Conservation (phyloP, 2,888 invertebrate genomes). For the Miltochrista miniata region DNA sequence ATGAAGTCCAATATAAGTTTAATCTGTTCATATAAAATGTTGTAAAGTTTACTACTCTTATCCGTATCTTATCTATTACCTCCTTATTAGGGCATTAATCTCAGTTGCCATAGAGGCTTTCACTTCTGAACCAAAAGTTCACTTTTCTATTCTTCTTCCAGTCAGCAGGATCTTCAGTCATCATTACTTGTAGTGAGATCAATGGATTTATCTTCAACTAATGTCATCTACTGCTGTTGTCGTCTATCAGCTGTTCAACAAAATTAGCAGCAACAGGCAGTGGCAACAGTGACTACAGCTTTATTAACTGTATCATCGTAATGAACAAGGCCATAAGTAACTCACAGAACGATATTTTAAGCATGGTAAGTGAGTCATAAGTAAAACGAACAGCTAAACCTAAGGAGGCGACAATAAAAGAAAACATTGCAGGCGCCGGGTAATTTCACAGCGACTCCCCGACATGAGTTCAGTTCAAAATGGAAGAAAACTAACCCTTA, state of each 20-base stretch:
- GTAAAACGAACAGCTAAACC: constrained; percentile 62
- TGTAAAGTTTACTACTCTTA: background rate
- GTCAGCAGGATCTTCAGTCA: too few relatives aligned
- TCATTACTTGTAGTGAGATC: too few relatives aligned
- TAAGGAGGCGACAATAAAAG: constrained; percentile 67
- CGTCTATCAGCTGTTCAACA: background rate
- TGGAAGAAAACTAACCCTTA: constrained; percentile 67
- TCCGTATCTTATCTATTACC: too few relatives aligned
- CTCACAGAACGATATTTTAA: constrained; percentile 52
- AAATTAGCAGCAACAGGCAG: constrained; percentile 1
- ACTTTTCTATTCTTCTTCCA: too few relatives aligned
- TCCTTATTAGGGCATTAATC: too few relatives aligned
- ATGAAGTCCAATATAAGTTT: background rate
- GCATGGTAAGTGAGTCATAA: constrained; percentile 70
- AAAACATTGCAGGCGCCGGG: constrained; percentile 70
- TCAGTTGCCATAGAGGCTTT: too few relatives aligned
- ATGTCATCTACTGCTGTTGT: too few relatives aligned
- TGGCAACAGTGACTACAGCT: constrained; percentile 6
- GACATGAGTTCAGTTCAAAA: constrained; percentile 60
- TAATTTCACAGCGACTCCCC: constrained; percentile 66
- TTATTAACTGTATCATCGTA: constrained; percentile 31
- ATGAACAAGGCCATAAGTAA: constrained; percentile 39
- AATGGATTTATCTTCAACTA: too few relatives aligned
- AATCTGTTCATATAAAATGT: background rate
- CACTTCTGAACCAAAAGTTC: too few relatives aligned